A percentile compares a stretch with the other conserved stretches of the same genome.
Evolutionary conservation across 1,140 invertebrate species (phyloP).

Genomic region (Mamestra configurata): DNA sequence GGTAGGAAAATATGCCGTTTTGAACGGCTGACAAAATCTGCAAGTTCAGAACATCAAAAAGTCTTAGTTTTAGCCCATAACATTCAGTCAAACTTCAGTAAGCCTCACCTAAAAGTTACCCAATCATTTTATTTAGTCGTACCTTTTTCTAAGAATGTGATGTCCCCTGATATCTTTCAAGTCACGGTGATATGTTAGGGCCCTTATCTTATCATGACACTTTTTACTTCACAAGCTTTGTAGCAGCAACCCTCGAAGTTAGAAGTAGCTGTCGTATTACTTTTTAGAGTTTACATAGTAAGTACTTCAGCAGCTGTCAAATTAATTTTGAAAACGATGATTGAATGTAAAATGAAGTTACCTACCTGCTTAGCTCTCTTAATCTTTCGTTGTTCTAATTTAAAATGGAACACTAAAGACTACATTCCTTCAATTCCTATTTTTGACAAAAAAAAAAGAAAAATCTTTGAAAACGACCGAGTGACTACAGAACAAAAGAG

Average conservation of each 20-base stretch:
- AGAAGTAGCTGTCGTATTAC: neutral
- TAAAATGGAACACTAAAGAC: too few species aligned
- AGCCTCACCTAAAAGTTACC: too few species aligned
- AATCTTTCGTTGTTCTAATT: too few species aligned
- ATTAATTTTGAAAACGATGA: neutral
- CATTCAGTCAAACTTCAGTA: too few species aligned
- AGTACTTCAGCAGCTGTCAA: neutral
- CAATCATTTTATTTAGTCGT: too few species aligned
- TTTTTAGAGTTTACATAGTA: neutral
- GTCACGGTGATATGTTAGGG: constrained; percentile 13
- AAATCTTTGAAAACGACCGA: too few species aligned
- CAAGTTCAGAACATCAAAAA: neutral
- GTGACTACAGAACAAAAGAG: neutral
- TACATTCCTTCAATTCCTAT: too few species aligned
- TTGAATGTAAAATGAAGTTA: neutral
- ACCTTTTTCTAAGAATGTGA: neutral
- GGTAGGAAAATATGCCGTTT: too few species aligned
- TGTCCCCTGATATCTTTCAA: constrained; percentile 2
- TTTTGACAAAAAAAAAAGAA: too few species aligned
- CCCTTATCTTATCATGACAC: constrained; percentile 22
- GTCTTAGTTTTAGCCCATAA: neutral
- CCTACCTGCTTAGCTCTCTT: too few species aligned
- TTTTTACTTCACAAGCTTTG: constrained; percentile 27
- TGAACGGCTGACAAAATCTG: too few species aligned
- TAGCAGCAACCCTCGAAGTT: constrained; percentile 1